phyloP scores from a whole-genome alignment of 2,888 invertebrate species.

The Tipula lateralis region DNA sequence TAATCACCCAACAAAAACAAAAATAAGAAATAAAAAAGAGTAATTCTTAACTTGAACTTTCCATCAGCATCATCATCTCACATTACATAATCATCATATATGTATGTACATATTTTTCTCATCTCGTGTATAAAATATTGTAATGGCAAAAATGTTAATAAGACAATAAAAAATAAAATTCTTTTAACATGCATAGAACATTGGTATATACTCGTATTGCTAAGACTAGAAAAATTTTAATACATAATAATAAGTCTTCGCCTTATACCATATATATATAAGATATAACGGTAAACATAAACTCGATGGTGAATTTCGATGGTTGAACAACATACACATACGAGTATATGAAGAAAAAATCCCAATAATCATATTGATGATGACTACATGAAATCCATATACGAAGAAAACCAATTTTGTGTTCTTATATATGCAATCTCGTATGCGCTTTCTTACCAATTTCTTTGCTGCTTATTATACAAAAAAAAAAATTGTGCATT shows the following conservation, averaged over 20 bases:
- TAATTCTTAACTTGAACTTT: constrained; percentile 11
- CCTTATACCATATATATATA: neutral
- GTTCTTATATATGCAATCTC: neutral
- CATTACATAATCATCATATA: neutral
- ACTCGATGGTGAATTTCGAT: neutral
- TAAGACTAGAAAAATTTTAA: neutral
- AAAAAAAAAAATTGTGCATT: neutral
- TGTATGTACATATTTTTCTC: no score
- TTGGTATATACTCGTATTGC: neutral
- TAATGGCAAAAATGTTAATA: constrained; percentile 19
- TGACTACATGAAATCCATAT: neutral
- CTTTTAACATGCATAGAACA: constrained; percentile 5
- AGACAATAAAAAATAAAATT: neutral
- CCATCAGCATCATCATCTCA: neutral
- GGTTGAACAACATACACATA: no score
- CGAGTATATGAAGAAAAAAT: neutral
- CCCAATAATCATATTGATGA: constrained; percentile 19
- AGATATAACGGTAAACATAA: neutral
- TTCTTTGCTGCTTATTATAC: neutral
- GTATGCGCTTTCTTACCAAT: neutral
- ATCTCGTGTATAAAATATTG: neutral
- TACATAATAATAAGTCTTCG: neutral
- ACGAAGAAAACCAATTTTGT: no score
- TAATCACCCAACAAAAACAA: neutral
- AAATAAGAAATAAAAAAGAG: neutral